Evolutionary conservation across 35 echinoderm and acorn worm genomes (phyloP), one percentile per base, ranked within the genome.

Genomic region (Apostichopus japonicus): DNA sequence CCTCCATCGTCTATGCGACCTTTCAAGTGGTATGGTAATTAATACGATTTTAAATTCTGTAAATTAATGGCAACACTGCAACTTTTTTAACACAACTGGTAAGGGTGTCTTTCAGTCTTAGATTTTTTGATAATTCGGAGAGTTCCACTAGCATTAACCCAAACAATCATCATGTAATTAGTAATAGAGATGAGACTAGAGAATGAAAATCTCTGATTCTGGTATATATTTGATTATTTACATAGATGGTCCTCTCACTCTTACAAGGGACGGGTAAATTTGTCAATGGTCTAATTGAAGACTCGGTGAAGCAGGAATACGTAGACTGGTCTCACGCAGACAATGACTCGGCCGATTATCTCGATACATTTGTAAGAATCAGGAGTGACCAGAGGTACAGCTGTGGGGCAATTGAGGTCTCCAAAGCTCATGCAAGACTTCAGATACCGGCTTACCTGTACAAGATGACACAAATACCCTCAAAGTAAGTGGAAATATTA

Each of bases 281-380:
- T 54, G 44, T 83, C 54, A 55, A 54, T 21, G 51, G 13, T 14
- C 8, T 83, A 11, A 83, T 83, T 11, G 79, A 83, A 19, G 54
- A 83, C 15, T 44, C 79, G 7, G 79, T 83, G 5, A 54, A 83
- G 54, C 79, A 83, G 51, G 79, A 83, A 52, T 83, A 83, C 24
- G 79, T 83, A 6, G 79, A 83, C 51, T 83, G 79, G 79, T 83
- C 79, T 15, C 79, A 83, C 55, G 79, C 79, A 52, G 79, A 83
- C 10, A 83, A 83, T 52, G 79, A 11, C 9, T 54, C 33, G 19
- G 79, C 79, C n/a, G 79, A 83, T n/a, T 83, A 83, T 7, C 54
- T 83, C 19, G 44, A 54, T 52, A 53, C 79, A 8, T 83, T 33
- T 15, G 44, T 83, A 6, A 54, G 54, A 54, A 19, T 83, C 11